A percentile compares a stretch with the other conserved stretches of the same genome.
These are phyloP conservation scores for Myodes glareolus DNA, from an alignment of 2,113 vertebrate species.

Conservation along the genomic window DNA sequence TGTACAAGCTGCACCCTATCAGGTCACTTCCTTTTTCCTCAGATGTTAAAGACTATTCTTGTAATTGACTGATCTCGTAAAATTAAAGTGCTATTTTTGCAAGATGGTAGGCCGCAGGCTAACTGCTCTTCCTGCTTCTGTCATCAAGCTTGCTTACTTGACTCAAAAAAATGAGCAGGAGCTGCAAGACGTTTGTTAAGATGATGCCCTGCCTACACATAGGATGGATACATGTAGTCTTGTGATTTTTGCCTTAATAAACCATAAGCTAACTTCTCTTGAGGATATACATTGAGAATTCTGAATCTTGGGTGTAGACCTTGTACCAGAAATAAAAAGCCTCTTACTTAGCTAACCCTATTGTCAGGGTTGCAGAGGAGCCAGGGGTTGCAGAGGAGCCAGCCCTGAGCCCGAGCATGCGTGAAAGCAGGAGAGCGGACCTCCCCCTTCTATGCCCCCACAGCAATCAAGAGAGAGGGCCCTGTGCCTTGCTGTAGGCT, in stretches of 20 bases:
- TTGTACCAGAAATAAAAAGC: not conserved
- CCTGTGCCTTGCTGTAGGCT: not conserved
- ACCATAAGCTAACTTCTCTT: not conserved
- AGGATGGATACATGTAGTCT: not conserved
- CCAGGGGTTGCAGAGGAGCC: too few species aligned
- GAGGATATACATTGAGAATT: not conserved
- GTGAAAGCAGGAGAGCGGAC: too few species aligned
- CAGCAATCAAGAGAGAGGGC: not conserved
- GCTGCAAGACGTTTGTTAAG: not conserved
- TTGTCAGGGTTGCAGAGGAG: too few species aligned
- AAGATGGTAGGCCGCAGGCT: not conserved
- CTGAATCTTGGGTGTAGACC: not conserved
- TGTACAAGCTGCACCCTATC: not conserved
- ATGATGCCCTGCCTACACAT: not conserved
- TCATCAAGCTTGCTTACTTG: not conserved
- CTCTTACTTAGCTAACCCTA: too few species aligned
- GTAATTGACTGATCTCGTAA: not conserved
- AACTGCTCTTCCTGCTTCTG: not conserved
- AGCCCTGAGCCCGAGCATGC: too few species aligned
- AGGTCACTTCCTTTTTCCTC: not conserved
- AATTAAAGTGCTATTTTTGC: not conserved
- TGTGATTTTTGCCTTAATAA: not conserved
- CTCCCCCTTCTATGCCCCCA: too few species aligned
- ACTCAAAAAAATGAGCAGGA: not conserved
- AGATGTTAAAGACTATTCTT: not conserved